Conservation (phyloP, 1,140 invertebrate species). For the Drosophila pallidifrons region DNA sequence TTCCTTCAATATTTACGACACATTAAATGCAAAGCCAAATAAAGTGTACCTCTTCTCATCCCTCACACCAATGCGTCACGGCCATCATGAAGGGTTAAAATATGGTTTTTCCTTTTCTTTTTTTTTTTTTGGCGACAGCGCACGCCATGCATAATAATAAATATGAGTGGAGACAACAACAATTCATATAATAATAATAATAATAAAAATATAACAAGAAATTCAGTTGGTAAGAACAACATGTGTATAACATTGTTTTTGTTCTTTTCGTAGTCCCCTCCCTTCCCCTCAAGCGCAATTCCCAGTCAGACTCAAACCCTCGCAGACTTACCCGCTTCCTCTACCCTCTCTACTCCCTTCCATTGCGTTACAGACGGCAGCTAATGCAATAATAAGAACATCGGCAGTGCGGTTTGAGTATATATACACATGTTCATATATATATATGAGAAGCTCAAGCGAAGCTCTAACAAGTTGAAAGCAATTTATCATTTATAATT, state of each 20-base stretch:
- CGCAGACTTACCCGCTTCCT: no score
- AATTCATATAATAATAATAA: constrained; percentile 68
- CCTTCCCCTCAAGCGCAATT: no score
- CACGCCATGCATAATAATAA: constrained; percentile 77
- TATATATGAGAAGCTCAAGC: constrained; percentile 15
- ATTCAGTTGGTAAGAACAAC: constrained; percentile 36
- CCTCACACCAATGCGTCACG: background rate
- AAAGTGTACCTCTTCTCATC: background rate
- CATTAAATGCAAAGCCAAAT: constrained; percentile 43
- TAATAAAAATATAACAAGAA: constrained; percentile 42
- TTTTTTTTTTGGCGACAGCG: constrained; percentile 41
- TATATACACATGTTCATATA: constrained; percentile 39
- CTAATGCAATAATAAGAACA: constrained; percentile 67
- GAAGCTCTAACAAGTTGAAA: constrained; percentile 20
- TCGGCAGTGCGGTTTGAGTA: constrained; percentile 22
- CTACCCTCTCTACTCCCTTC: no score
- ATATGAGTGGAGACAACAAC: constrained; percentile 48
- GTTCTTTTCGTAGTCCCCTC: background rate
- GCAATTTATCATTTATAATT: background rate
- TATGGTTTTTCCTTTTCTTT: constrained; percentile 51
- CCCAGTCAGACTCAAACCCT: no score
- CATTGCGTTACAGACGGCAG: constrained; percentile 4
- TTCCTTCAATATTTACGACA: constrained; percentile 65
- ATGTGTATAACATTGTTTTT: constrained; percentile 32
- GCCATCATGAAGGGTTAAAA: constrained; percentile 60